Conservation (phyloP, 2,113 vertebrate genomes). For the Pachycephala philippinensis region DNA sequence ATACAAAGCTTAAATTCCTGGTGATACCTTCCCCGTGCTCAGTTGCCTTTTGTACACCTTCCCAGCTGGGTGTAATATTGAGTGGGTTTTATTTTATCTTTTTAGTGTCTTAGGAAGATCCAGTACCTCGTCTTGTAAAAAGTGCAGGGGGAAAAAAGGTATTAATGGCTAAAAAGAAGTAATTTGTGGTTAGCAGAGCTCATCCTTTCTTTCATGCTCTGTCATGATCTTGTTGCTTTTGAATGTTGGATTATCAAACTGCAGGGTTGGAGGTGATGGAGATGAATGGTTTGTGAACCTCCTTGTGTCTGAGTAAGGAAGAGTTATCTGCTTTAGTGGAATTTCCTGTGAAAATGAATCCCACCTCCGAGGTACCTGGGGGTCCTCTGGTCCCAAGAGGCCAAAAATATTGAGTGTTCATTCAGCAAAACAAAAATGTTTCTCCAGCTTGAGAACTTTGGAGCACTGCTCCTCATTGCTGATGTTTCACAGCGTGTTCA, state of each 20-base stretch:
- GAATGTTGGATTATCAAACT: slow-evolving; percentile 21
- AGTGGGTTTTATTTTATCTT: neutral
- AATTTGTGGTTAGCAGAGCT: slow-evolving; percentile 21
- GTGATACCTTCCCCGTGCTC: neutral
- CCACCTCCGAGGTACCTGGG: neutral
- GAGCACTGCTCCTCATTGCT: rapidly evolving
- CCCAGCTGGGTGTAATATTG: neutral
- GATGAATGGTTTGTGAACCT: neutral
- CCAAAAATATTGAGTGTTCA: neutral
- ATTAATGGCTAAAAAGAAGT: slow-evolving; percentile 41
- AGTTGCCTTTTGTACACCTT: neutral
- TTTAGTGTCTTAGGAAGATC: neutral
- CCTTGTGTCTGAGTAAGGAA: neutral
- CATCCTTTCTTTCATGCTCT: neutral
- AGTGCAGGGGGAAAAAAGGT: neutral
- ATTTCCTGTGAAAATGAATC: neutral
- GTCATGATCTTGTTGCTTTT: neutral
- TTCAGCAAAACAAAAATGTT: neutral
- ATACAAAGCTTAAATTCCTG: neutral
- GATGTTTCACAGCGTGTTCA: neutral
- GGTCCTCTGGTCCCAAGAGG: neutral
- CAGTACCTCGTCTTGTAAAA: slow-evolving; percentile 8
- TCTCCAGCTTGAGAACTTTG: neutral
- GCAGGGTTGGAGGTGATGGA: neutral
- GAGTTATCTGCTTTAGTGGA: neutral